phyloP scores from a whole-genome alignment of 2,797 vertebrate genomes.

The Meriones psammophilus region DNA sequence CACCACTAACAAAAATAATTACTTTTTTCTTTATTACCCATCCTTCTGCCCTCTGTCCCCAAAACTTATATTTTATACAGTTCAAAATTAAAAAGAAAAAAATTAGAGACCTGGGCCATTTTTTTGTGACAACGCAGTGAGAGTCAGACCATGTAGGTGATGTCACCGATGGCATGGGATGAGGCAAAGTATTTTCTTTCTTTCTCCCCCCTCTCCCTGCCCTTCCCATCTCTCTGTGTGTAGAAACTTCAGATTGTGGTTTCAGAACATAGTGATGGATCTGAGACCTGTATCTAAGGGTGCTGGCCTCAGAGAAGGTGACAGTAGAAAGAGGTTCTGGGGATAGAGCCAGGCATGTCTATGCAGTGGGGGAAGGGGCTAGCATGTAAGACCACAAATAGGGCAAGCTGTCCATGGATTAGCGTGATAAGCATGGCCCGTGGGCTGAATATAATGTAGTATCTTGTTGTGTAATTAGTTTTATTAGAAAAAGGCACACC shows the following conservation, averaged over 20 bases:
- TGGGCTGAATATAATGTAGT: too few relatives aligned
- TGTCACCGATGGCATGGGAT: neutral
- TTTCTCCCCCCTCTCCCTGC: too few relatives aligned
- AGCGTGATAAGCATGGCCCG: neutral
- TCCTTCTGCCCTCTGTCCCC: neutral
- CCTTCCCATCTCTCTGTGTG: too few relatives aligned
- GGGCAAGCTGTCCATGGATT: neutral
- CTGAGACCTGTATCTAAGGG: neutral
- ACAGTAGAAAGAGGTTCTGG: neutral
- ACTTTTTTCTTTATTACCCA: neutral
- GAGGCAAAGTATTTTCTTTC: neutral
- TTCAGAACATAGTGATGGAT: neutral
- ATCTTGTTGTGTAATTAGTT: too few relatives aligned
- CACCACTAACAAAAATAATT: neutral
- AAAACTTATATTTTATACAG: neutral
- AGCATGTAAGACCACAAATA: neutral
- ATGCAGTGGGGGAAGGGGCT: neutral
- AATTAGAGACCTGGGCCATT: neutral
- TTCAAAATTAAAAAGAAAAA: slow-evolving; percentile 1
- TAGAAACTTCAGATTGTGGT: neutral
- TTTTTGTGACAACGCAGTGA: neutral
- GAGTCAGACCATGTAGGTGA: neutral
- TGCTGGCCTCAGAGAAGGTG: neutral
- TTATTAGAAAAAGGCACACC: too few relatives aligned
- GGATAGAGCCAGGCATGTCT: rapidly evolving